A percentile compares a stretch with the other conserved stretches of the same genome.
phyloP scores from a whole-genome alignment of 2,113 vertebrate genomes.

The Paedocypris sp. region DNA sequence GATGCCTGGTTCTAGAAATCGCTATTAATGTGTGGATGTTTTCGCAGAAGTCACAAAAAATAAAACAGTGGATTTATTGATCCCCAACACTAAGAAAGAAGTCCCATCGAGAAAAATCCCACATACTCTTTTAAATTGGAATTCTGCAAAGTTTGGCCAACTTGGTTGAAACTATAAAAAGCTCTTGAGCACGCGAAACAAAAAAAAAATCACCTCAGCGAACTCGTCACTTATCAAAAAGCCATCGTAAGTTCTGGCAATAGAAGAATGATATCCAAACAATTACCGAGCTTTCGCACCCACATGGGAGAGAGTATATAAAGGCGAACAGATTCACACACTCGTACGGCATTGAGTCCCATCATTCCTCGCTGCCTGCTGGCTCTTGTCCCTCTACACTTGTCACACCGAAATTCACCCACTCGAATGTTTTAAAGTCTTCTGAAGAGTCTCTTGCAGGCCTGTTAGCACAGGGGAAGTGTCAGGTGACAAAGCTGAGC shows the following conservation, averaged over 20 bases:
- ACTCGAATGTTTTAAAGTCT: constrained; percentile 37
- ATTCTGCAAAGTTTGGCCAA: too few species aligned
- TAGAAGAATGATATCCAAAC: neutral
- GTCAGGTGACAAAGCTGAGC: constrained; percentile 55
- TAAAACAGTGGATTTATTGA: too few species aligned
- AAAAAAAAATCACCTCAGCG: too few species aligned
- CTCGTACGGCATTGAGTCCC: constrained; percentile 14
- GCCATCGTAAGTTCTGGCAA: neutral
- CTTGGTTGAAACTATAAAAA: too few species aligned
- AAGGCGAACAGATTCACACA: constrained; percentile 2
- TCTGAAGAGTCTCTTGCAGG: constrained; percentile 55
- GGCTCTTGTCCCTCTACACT: constrained; percentile 60
- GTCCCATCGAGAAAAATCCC: too few species aligned
- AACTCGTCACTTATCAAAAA: too few species aligned
- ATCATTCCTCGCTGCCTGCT: constrained; percentile 54
- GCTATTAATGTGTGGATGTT: too few species aligned
- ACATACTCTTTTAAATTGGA: too few species aligned
- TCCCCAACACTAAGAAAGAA: too few species aligned
- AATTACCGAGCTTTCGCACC: neutral
- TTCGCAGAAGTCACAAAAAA: too few species aligned
- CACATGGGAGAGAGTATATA: neutral
- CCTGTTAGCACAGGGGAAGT: constrained; percentile 57
- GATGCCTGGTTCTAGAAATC: too few species aligned
- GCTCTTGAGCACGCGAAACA: too few species aligned
- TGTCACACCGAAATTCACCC: constrained; percentile 50